Base-by-base conservation (phyloP, 1,140 invertebrate species). In the Cydia splendana region DNA sequence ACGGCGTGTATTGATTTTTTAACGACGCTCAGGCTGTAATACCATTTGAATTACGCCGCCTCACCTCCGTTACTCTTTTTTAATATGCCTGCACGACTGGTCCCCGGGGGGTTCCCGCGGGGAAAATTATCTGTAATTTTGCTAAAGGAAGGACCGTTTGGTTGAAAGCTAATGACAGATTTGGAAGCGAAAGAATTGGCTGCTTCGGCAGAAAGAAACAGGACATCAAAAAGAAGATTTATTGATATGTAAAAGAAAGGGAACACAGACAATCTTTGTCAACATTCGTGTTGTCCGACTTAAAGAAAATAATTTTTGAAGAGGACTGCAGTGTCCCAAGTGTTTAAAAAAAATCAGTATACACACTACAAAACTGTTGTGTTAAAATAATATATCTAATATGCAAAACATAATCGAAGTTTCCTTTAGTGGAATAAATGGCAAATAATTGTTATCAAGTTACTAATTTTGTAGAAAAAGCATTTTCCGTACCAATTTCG, bases 1-100 rank as follows among this genome's bases (percentile, higher is more conserved):
- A 76, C 79, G 78, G 80, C 76, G 79, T 83, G 84, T 87, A 89
- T 89, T 87, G 87, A 87, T 88, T 89, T 87, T 86, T 89, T 87
- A 82, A 87, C 80, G 85, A 89, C 85, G 81, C 83, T 76, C 82
- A 73, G 77, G 75, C 80, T 79, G 81, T 80, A 82, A 81, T 84
- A 79, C 79, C 76, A 81, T 86, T 86, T 82, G 78, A 86, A 83
- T 84, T 83, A 84, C 79, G 71, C 77, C 71, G 57, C 78, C 80
- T 82, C 82, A 78, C 78, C 76, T 82, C 69, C 62, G 30, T 79
- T 71, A 75, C 57, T 73, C 34, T n/a, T 79, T 83, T 79, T 82
- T 78, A 75, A 80, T 79, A 69, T 75, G 24, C 51, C 18, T 67
- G 67, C 67, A 67, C 48, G 45, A 57, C 57, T 73, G 48, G 30